Evolutionary conservation across 2,113 vertebrate species (phyloP), one percentile per base, ranked within the genome.

Genomic region (Burhinus oedicnemus): DNA sequence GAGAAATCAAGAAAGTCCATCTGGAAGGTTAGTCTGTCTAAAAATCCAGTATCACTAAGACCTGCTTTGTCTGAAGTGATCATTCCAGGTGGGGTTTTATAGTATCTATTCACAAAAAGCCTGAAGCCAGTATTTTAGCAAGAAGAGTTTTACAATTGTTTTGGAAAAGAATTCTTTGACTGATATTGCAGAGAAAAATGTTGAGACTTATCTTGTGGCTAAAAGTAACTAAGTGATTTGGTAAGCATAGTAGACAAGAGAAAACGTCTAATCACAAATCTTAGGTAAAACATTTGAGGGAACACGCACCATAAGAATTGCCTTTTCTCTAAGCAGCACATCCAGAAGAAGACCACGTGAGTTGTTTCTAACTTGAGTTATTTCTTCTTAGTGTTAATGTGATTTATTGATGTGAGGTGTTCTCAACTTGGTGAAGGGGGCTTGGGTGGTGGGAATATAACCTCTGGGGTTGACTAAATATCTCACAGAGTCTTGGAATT

Each of bases 11-110:
- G 93, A 83, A 95, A 94, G 65, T 97, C 71, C 96, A 96, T 95
- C 96, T 93, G 83, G 97, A 97, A 97, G 96, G 94, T 98, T 96
- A 97, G 97, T 98, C 92, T 95, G 34, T 72, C 65, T 83, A 81
- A 91, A 95, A 92, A 40, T 78, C 30, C 38, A 81, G 55, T 80
- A 42, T 70, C 79, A 40, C 74, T 91, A 54, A 95, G 83, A 95
- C 69, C 47, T 68, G 45, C 51, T 88, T 90, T 91, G 60, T 90
- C 91, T 86, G 78, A 90, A 90, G 81, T 78, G 62, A 57, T 87
- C 58, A 42, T 47, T 93, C 54, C 61, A 86, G 68, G 65, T 92
- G 72, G 49, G 78, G 78, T 64, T 91, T 89, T 93, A 27, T 44
- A 80, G 21, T 18, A 79, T 54, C 9, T 76, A n/a, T 80, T 83